A percentile compares a stretch with the other conserved stretches of the same genome.
Evolutionary conservation across 2,113 vertebrate genomes (phyloP).

Genomic region (Ammodytes marinus): DNA sequence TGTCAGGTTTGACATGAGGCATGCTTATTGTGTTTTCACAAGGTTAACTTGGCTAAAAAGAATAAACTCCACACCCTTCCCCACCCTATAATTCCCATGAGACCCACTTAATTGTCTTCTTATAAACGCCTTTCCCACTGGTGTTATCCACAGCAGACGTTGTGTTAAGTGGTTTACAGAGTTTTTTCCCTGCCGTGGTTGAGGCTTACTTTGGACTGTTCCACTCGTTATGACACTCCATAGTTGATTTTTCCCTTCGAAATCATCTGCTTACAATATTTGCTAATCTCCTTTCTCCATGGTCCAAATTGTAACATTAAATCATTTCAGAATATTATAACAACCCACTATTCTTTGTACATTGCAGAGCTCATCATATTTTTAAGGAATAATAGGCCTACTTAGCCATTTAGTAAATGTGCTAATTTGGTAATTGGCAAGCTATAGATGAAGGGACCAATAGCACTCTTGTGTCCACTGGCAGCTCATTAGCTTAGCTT

Average conservation of each 20-base stretch:
- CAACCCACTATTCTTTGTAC: conserved; percentile 25
- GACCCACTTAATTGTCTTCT: conserved; percentile 73
- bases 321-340: conserved; percentile 23
- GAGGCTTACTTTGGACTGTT: conserved; percentile 55
- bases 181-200: conserved; percentile 52
- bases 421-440: neutral
- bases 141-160: conserved; percentile 66
- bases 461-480: neutral
- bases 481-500: neutral
- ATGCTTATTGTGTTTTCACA: conserved; percentile 47
- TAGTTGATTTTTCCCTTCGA: conserved; percentile 34
- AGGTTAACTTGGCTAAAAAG: conserved; percentile 47
- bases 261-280: conserved; percentile 48
- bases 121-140: conserved; percentile 69
- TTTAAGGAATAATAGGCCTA: neutral
- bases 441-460: neutral
- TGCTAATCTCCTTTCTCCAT: conserved; percentile 6
- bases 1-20: conserved; percentile 54
- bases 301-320: neutral
- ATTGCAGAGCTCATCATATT: neutral
- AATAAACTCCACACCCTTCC: conserved; percentile 68
- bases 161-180: conserved; percentile 62
- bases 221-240: conserved; percentile 50
- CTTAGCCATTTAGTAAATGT: conserved; percentile 6
- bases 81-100: conserved; percentile 68